These are phyloP conservation scores for Resseliella maxima DNA, from an alignment of 2,888 invertebrate genomes.

Conservation along the genomic window DNA sequence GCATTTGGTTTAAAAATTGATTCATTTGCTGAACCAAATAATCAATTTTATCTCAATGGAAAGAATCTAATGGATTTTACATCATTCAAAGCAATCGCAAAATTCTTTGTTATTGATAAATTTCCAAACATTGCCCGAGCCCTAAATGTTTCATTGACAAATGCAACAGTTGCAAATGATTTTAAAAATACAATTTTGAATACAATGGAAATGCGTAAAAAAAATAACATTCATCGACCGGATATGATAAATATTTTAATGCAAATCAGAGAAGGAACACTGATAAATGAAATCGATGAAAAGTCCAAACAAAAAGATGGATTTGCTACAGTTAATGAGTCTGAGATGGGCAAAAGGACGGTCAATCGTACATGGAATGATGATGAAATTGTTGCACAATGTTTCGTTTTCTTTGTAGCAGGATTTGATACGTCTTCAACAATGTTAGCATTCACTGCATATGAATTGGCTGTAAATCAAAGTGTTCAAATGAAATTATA, in stretches of 20 bases:
- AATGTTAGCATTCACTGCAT: constrained; percentile 65
- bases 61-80: neutral
- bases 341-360: constrained; percentile 60
- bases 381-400: constrained; percentile 69
- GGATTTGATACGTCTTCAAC: constrained; percentile 70
- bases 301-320: neutral
- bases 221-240: too few relatives aligned
- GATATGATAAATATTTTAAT: constrained; percentile 69
- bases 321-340: constrained; percentile 67
- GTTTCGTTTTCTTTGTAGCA: constrained; percentile 69
- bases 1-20: constrained; percentile 69
- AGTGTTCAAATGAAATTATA: constrained; percentile 65
- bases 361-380: constrained; percentile 62
- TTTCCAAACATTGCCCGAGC: neutral
- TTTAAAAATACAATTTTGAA: constrained; percentile 19
- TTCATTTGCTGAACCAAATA: constrained; percentile 69
- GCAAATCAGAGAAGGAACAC: constrained; percentile 67
- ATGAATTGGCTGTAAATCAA: constrained; percentile 67
- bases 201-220: constrained; percentile 24
- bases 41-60: constrained; percentile 71
- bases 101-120: neutral
- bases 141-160: constrained; percentile 12
- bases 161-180: constrained; percentile 32
- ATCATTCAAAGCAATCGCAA: neutral
- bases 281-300: neutral